These are phyloP conservation scores for Calliopsis andreniformis DNA, from an alignment of 1,140 invertebrate species.

Conservation along the genomic window DNA sequence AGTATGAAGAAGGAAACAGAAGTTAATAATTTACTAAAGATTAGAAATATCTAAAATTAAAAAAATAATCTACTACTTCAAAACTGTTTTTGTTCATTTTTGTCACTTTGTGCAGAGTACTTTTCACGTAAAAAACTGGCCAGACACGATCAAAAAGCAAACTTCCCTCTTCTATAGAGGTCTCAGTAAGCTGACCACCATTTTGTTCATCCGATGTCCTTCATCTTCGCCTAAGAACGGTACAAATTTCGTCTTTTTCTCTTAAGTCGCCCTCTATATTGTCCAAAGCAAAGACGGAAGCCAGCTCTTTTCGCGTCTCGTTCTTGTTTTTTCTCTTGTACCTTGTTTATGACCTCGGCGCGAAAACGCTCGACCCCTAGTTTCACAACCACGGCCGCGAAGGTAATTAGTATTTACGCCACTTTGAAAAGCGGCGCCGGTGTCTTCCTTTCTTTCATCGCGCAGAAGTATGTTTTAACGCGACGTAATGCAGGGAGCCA, in stretches of 20 bases:
- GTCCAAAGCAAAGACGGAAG: conserved; percentile 30
- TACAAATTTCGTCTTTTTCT: neutral
- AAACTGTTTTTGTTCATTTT: too few species aligned
- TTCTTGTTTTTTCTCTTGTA: conserved; percentile 35
- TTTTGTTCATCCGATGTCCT: neutral
- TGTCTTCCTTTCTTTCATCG: conserved; percentile 58
- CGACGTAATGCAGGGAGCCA: conserved; percentile 52
- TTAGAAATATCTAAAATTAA: too few species aligned
- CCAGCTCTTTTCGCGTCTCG: conserved; percentile 43
- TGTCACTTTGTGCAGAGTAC: too few species aligned
- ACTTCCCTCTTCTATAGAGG: too few species aligned
- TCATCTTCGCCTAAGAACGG: too few species aligned
- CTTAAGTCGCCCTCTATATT: conserved; percentile 7
- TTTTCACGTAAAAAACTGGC: too few species aligned
- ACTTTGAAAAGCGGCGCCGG: conserved; percentile 56
- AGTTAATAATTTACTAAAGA: too few species aligned
- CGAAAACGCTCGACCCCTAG: conserved; percentile 51
- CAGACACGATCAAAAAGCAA: too few species aligned
- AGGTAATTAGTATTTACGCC: conserved; percentile 69
- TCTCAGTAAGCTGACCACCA: too few species aligned
- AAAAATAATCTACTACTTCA: too few species aligned
- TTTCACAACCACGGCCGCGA: conserved; percentile 41
- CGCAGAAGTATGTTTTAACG: conserved; percentile 51
- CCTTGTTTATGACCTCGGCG: conserved; percentile 17
- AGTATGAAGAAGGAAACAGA: too few species aligned